A percentile compares a stretch with the other conserved stretches of the same genome.
Evolutionary conservation across 2,797 vertebrate genomes (phyloP).

Genomic region (Myotis myotis): DNA sequence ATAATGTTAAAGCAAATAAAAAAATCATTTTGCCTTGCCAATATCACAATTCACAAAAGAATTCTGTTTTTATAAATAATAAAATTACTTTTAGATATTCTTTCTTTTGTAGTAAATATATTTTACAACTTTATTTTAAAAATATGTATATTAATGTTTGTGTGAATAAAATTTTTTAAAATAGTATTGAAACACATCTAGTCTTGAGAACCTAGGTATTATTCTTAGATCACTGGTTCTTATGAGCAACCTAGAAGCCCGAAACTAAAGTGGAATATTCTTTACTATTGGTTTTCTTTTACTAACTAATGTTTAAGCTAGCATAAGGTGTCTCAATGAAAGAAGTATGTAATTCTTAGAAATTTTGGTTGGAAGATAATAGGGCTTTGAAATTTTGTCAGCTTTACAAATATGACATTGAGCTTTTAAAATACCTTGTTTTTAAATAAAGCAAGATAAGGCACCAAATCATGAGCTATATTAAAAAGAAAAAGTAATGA

Average conservation of each 20-base stretch:
- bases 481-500: neutral
- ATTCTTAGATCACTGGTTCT: neutral
- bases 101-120: neutral
- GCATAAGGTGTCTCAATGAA: neutral
- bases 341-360: neutral
- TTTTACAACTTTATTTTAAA: neutral
- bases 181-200: neutral
- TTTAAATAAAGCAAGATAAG: neutral
- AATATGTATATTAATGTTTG: neutral
- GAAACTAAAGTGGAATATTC: neutral
- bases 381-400: neutral
- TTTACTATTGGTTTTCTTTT: neutral
- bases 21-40: neutral
- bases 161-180: neutral
- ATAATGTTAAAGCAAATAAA: neutral
- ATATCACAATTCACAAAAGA: neutral
- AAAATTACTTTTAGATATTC: neutral
- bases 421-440: neutral
- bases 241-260: neutral
- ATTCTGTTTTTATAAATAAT: neutral
- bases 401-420: neutral
- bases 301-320: neutral
- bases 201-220: neutral
- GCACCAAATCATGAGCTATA: neutral
- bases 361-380: neutral